These are phyloP conservation scores for Plecturocebus donacophilus DNA, from an alignment of 2,113 vertebrate genomes.

Conservation along the genomic window DNA sequence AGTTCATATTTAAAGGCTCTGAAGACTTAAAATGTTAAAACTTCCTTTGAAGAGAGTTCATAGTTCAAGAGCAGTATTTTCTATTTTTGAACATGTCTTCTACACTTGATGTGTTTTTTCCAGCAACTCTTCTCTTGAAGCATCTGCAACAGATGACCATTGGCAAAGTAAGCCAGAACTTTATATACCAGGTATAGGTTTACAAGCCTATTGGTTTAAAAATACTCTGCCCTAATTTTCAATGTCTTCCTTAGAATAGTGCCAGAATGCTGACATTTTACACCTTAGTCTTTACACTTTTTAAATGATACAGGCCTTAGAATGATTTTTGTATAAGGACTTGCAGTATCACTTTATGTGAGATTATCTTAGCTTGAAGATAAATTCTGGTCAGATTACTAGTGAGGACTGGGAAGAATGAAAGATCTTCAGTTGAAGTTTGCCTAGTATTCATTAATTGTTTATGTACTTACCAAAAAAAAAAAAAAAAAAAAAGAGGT, in stretches of 20 bases:
- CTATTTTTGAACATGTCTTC: constrained; percentile 56
- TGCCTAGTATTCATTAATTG: background rate
- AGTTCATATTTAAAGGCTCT: background rate
- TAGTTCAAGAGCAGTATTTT: constrained; percentile 43
- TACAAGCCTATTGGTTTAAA: constrained; percentile 80
- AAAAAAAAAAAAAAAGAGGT: background rate
- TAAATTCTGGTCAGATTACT: background rate
- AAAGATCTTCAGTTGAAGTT: background rate
- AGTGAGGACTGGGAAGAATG: background rate
- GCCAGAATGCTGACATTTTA: constrained; percentile 55
- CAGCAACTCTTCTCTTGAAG: constrained; percentile 54
- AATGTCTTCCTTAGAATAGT: constrained; percentile 41
- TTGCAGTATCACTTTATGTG: background rate
- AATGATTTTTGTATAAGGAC: background rate
- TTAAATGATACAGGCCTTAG: background rate
- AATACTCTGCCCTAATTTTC: constrained; percentile 76
- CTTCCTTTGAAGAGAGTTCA: constrained; percentile 32
- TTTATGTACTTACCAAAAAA: too few species aligned
- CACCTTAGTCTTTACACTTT: constrained; percentile 1
- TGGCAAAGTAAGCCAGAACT: constrained; percentile 71
- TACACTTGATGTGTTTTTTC: constrained; percentile 55
- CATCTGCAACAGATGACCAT: constrained; percentile 66
- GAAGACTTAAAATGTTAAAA: background rate
- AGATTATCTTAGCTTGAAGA: background rate
- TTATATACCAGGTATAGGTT: constrained; percentile 78